These are phyloP conservation scores for Trypoxylon attenuatum DNA, from an alignment of 2,888 invertebrate genomes.

Conservation along the genomic window DNA sequence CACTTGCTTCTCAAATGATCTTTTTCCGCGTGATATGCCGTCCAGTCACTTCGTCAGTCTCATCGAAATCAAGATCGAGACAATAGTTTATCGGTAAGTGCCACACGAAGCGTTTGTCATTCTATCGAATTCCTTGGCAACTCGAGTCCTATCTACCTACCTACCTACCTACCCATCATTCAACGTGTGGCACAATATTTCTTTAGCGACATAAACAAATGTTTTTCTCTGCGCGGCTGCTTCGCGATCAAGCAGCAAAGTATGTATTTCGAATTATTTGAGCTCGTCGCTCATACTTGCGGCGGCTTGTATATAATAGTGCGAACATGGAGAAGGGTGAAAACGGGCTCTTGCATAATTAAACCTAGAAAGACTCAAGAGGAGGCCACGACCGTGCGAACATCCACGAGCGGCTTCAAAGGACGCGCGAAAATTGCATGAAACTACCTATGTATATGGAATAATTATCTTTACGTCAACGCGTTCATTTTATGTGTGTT, in stretches of 20 bases:
- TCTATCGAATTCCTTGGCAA: too few species aligned
- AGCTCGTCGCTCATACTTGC: too few species aligned
- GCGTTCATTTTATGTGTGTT: constrained; percentile 29
- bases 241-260: too few species aligned
- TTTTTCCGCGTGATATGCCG: constrained; percentile 35
- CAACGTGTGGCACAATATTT: too few species aligned
- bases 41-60: constrained; percentile 24
- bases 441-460: constrained; percentile 1
- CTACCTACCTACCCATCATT: too few species aligned
- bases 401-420: not conserved
- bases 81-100: constrained; percentile 25
- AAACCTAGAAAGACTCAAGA: not conserved
- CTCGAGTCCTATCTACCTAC: too few species aligned
- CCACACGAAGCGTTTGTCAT: too few species aligned
- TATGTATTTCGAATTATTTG: too few species aligned
- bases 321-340: not conserved
- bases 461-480: constrained; percentile 20
- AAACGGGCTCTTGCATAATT: not conserved
- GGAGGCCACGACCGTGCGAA: not conserved
- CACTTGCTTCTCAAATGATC: constrained; percentile 8
- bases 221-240: too few species aligned
- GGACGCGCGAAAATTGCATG: not conserved
- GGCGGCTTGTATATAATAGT: too few species aligned
- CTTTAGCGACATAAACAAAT: too few species aligned
- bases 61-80: constrained; percentile 18